These are phyloP conservation scores for Tubulanus polymorphus DNA, from an alignment of 2,888 invertebrate genomes.

Conservation along the genomic window DNA sequence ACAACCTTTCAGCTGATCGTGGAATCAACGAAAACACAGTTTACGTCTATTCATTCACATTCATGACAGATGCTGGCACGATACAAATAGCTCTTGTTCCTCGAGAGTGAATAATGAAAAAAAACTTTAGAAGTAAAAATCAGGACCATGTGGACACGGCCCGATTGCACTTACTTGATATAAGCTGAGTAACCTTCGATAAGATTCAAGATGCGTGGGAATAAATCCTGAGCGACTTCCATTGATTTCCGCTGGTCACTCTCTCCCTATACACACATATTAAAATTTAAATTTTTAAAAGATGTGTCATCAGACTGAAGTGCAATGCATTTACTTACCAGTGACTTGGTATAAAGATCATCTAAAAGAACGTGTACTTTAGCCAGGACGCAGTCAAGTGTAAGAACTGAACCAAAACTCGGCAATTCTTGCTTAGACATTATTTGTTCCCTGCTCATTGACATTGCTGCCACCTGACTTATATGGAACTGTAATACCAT, in stretches of 20 bases:
- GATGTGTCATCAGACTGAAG: slow-evolving; percentile 9
- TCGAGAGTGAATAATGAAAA: no score
- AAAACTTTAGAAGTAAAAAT: no score
- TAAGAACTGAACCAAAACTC: slow-evolving; percentile 68
- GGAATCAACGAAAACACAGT: no score
- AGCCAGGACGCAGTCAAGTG: slow-evolving; percentile 72
- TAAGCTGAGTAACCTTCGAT: slow-evolving; percentile 47
- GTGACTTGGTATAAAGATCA: slow-evolving; percentile 58
- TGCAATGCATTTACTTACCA: slow-evolving; percentile 26
- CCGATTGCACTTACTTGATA: slow-evolving; percentile 37
- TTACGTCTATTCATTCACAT: no score
- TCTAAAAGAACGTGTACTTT: slow-evolving; percentile 69
- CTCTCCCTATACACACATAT: slow-evolving; percentile 23
- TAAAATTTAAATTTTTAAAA: no score
- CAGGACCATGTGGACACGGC: no score
- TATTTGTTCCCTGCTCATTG: slow-evolving; percentile 29
- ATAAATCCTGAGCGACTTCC: slow-evolving; percentile 47
- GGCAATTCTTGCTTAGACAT: slow-evolving; percentile 56
- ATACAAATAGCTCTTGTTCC: no score
- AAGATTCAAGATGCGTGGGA: slow-evolving; percentile 45
- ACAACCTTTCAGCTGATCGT: no score
- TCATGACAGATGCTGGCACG: no score
- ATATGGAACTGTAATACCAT: slow-evolving; percentile 60
- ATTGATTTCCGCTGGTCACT: slow-evolving; percentile 37
- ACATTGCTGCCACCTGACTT: slow-evolving; percentile 48